A percentile compares a stretch with the other conserved stretches of the same genome.
Conservation (phyloP, 2,888 invertebrate genomes). For the Torymus texanus region DNA sequence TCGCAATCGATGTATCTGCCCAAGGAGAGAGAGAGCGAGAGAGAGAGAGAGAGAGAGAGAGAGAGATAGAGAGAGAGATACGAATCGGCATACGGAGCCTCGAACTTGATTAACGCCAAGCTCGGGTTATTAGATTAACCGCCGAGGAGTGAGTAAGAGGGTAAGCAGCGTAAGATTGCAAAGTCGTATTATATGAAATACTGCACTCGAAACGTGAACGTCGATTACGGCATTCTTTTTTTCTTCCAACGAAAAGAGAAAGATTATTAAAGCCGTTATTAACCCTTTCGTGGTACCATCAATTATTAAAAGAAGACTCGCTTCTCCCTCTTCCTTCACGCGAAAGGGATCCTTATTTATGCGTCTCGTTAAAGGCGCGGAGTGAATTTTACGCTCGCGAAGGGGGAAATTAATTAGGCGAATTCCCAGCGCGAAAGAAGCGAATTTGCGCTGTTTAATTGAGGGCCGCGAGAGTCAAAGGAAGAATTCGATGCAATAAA, state of each 20-base stretch:
- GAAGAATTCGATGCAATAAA: slow-evolving; percentile 68
- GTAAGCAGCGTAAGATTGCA: not conserved
- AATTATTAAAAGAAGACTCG: too few species aligned
- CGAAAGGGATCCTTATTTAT: slow-evolving; percentile 7
- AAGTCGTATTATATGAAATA: too few species aligned
- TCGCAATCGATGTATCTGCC: slow-evolving; percentile 24
- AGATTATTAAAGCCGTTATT: too few species aligned
- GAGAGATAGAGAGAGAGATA: slow-evolving; percentile 54
- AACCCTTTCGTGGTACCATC: too few species aligned
- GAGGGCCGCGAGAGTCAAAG: slow-evolving; percentile 32
- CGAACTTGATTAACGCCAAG: slow-evolving; percentile 42
- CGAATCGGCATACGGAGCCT: slow-evolving; percentile 45
- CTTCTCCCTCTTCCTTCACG: too few species aligned
- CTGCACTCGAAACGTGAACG: too few species aligned
- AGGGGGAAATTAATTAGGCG: slow-evolving; percentile 51
- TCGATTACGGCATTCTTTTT: too few species aligned
- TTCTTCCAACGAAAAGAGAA: too few species aligned
- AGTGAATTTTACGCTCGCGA: slow-evolving; percentile 1
- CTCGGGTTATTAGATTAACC: slow-evolving; percentile 62
- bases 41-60: slow-evolving; percentile 52
- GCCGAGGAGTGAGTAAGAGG: slow-evolving; percentile 54
- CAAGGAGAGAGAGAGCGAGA: slow-evolving; percentile 1
- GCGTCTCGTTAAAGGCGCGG: slow-evolving; percentile 19
- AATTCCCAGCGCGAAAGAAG: slow-evolving; percentile 36
- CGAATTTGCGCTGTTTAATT: slow-evolving; percentile 47